A percentile compares a stretch with the other conserved stretches of the same genome.
Evolutionary conservation across 2,888 invertebrate genomes (phyloP).

Genomic region (Melieria omissa): DNA sequence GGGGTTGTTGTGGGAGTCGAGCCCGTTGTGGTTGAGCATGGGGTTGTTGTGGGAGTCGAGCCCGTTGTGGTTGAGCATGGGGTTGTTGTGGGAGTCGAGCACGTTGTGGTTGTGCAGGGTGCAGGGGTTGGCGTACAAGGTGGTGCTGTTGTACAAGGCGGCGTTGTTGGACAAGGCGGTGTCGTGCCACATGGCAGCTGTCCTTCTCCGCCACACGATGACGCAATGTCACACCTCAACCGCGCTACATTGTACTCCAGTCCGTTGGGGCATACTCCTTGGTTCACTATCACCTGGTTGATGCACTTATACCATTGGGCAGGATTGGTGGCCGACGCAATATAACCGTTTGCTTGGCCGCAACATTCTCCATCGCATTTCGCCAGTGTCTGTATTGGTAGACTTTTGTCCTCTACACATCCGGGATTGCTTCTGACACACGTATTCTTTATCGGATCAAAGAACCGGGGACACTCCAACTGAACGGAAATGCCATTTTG

Average conservation of each 20-base stretch:
- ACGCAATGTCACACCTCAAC: constrained; percentile 38
- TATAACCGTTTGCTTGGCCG: constrained; percentile 39
- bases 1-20: neutral
- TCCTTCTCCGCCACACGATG: constrained; percentile 24
- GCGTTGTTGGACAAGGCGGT: constrained; percentile 33
- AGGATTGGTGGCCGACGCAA: constrained; percentile 38
- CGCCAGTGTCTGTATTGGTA: neutral
- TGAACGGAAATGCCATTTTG: constrained; percentile 48
- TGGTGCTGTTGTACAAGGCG: constrained; percentile 16
- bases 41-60: too few species aligned
- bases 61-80: constrained; percentile 21
- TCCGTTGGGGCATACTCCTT: constrained; percentile 35
- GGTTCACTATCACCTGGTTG: constrained; percentile 28
- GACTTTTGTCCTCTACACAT: constrained; percentile 48
- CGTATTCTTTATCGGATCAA: constrained; percentile 48
- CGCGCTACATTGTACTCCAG: constrained; percentile 43
- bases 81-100: constrained; percentile 10
- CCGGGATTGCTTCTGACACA: constrained; percentile 55
- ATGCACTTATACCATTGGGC: constrained; percentile 44
- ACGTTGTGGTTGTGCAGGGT: constrained; percentile 27
- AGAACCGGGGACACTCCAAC: constrained; percentile 50
- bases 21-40: constrained; percentile 5
- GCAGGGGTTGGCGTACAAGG: constrained; percentile 24
- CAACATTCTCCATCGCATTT: constrained; percentile 42
- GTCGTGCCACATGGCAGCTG: constrained; percentile 19